Base-by-base conservation (phyloP, 1,140 invertebrate genomes). In the Chironomus striatipennis region DNA sequence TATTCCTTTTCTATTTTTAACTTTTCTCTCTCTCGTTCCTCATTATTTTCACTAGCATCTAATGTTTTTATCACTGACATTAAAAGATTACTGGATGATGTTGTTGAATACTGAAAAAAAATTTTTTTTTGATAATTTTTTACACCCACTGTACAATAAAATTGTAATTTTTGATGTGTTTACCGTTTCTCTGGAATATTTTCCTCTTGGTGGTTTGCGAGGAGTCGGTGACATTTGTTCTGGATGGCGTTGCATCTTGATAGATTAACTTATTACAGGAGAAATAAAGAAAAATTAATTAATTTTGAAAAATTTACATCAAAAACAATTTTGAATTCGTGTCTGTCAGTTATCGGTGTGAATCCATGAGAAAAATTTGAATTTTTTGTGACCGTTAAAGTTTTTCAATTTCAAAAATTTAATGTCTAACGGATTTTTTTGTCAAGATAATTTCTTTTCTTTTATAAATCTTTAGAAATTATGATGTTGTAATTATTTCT, bases 11-110 rank as follows among this genome's bases (percentile, higher is more conserved):
- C 96, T 43, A 98, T 86, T 82, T 95, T 94, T 0, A 90, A 90
- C 79, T 96, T 96, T 83, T 98, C 96, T 79, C 93, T 90, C 80
- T 98, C 96, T 77, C 96, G 85, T 80, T 98, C 94, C 80, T 97
- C 95, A 83, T 95, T 95, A 42, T 94, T 97, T 84, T 96, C 94
- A 85, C 93, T 97, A 43, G 93, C 91, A 24, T 94, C 95, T 74
- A 98, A 81, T 0, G 94, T 95, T 75, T 94, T 87, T 77, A 98
- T 97, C 7, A 97, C 94, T 65, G 93, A 93, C 88, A 97, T 96
- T 76, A 98, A 86, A 76, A 97, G 85, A 74, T 93, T 93, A 84
- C 92, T 93, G 93, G 65, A 70, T 4, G 65, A 21, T 70, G 65
- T 18, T 18, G 17, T 70, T 6, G 65, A 70, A 70, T 70, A 20